Base-by-base conservation (phyloP, 64 coral and sea anemone species). In the Stichodactyla helianthus region DNA sequence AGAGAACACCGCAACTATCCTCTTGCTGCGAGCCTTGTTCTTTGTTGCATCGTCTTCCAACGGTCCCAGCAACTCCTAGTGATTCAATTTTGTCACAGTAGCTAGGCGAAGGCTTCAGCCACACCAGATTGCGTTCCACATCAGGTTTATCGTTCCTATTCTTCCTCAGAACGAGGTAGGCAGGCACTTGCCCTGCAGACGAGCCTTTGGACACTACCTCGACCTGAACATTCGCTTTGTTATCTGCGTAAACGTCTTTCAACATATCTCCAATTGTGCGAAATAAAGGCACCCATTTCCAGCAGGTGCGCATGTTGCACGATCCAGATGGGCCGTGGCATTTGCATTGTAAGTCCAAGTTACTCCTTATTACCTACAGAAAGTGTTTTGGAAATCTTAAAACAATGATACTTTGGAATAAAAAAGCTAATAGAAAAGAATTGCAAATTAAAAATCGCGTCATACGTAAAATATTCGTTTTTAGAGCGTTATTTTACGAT, bases 301-400 rank as follows among this genome's bases (percentile, higher is more conserved):
- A 99, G 59, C 97, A 99, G 5, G 90, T 99, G 12, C 59, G 57
- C 31, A 79, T 74, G 1, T 55, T 53, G 62, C 97, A 99, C 20
- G 90, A 88, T 28, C 60, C 83, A 13, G 90, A 99, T 22, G 87
- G 19, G n/a, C 97, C 97, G 65, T 95, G 90, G 22, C 97, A 99
- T 99, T 94, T 95, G 78, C 97, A 99, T 86, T 79, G 23, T 13
- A 55, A 57, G 59, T 79, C 86, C 93, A 99, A 87, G 35, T 95
- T 89, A 60, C 95, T 59, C 77, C 67, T 87, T n/a, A 99, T 63
- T 59, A 95, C 93, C 97, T 99, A 95, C 16, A 81, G 78, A 81
- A 81, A 81, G 78, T 52, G 78, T 81, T 81, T 81, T 54, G 16
- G 50, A 74, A 74, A 74, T 74, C 68, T 74, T 74, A 74, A 71